Evolutionary conservation across 2,113 vertebrate species (phyloP), one percentile per base, ranked within the genome.

Genomic region (Pagrus major): DNA sequence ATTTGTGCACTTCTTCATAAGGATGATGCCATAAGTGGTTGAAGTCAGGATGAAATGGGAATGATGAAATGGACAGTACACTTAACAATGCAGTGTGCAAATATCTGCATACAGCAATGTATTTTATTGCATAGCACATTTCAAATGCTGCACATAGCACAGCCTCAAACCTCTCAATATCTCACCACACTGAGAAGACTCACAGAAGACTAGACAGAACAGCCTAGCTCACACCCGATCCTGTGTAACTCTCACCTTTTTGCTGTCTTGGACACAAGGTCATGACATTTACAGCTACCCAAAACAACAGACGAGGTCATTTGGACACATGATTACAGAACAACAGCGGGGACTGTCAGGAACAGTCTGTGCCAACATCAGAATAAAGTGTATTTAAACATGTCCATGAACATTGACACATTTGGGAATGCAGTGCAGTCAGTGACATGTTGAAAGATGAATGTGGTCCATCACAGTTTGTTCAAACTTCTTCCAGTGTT

Each of bases 251-350:
- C 21, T 46, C 44, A 2, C 1, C n/a, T 46, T 0, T 70, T 51
- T 77, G 9, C 23, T 16, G 54, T 52, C 41, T 73, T 49, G 18
- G 51, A 2, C 41, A 5, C 39, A 65, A 91, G 85, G 83, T 77
- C 55, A 11, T 41, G 69, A 71, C 33, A 6, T 25, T 2, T 37
- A 25, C 20, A 58, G 63, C 31, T 71, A 39, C 71, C 83, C 79
- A 81, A 82, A 89, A 86, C 81, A 91, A 51, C 15, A 84, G 80
- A 72, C 49, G 1, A 88, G 59, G 78, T 75, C 54, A 42, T 64
- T 7, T 47, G 23, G 15, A 27, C 31, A 18, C 8, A 59, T 64
- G 74, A 67, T 79, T 71, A 71, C 31, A 55, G 7, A 68, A 54
- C 29, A 68, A 63, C 35, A 18, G 31, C 41, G 44, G 2, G 21